Evolutionary conservation across 2,113 vertebrate species (phyloP).

Genomic region (Antigone vipio): DNA sequence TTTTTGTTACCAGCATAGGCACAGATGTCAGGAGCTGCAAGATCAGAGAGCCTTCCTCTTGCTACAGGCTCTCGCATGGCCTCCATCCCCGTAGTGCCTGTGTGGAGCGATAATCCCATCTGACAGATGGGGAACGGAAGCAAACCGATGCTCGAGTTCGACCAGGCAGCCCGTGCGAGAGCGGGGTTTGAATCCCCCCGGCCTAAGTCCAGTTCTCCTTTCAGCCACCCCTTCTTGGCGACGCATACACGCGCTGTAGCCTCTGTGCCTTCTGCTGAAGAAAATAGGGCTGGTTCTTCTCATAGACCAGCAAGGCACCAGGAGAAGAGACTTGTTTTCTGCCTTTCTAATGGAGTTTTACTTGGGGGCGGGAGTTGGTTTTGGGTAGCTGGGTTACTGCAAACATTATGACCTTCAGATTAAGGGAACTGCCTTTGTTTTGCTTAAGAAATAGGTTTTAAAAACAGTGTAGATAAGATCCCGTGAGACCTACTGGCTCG

Average conservation of each 20-base stretch:
- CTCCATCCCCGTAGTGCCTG: background rate
- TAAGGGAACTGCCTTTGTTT: background rate
- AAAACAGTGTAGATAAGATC: background rate
- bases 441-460: background rate
- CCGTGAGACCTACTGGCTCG: background rate
- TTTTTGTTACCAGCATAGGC: background rate
- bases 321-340: background rate
- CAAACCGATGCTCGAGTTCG: rapidly evolving
- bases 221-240: background rate
- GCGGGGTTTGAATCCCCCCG: background rate
- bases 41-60: background rate
- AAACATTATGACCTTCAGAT: background rate
- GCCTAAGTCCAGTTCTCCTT: background rate
- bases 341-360: background rate
- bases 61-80: background rate
- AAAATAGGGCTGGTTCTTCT: background rate
- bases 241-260: background rate
- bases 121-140: background rate
- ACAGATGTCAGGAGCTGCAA: background rate
- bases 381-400: background rate
- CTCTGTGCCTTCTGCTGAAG: background rate
- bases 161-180: background rate
- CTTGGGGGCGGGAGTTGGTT: background rate
- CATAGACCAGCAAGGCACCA: background rate
- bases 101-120: background rate